Evolutionary conservation across 2,113 vertebrate species (phyloP).

Genomic region (Scopus umbretta): DNA sequence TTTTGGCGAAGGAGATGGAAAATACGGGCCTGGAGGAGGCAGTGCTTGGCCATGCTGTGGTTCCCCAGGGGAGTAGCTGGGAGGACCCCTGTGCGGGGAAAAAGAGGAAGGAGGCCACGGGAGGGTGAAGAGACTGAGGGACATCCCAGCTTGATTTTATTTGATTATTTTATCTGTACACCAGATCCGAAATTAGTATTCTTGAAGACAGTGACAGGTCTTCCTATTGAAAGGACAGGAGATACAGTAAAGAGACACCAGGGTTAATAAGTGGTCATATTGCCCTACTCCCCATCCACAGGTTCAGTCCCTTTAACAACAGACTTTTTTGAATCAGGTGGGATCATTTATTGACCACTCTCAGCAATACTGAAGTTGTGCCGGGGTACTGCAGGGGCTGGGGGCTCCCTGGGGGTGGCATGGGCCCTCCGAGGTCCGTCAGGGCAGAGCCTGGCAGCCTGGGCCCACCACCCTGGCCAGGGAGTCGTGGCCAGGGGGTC

Average conservation of each 20-base stretch:
- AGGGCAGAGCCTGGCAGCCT: not conserved
- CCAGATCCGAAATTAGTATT: not conserved
- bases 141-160: not conserved
- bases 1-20: not conserved
- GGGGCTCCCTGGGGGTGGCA: not conserved
- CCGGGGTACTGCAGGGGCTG: rapidly evolving
- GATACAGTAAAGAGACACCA: not conserved
- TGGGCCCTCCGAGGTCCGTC: not conserved
- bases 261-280: not conserved
- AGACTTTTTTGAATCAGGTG: too few relatives aligned
- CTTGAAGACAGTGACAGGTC: not conserved
- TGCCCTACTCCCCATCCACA: not conserved
- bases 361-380: not conserved
- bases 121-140: not conserved
- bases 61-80: not conserved
- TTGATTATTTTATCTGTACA: not conserved
- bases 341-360: not conserved
- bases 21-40: not conserved
- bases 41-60: not conserved
- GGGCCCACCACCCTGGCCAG: not conserved
- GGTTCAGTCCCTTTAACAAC: not conserved
- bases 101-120: not conserved
- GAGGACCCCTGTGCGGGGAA: rapidly evolving
- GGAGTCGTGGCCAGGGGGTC: rapidly evolving
- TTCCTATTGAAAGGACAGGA: not conserved